Evolutionary conservation across 2,888 invertebrate genomes (phyloP), one percentile per base, ranked within the genome.

Genomic region (Dyspetes luteomarginatus): DNA sequence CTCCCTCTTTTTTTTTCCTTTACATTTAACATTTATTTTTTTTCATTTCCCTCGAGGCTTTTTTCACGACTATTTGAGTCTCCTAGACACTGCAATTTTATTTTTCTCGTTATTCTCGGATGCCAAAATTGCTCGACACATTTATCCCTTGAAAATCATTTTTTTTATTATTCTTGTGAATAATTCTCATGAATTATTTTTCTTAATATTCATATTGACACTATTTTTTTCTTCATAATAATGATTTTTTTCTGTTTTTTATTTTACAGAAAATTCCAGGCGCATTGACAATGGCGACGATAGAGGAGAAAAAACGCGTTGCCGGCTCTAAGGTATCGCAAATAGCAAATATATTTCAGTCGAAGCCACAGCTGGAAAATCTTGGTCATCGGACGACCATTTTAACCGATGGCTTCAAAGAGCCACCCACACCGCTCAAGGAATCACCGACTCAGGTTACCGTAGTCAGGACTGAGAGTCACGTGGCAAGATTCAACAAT

Each of bases 331-430:
- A 97, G 94, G 97, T 97, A 89, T 97, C 97, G 83, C 97, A 97
- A 93, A 97, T 97, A 86, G 97, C 97, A 79, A 97, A 97, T 92
- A 96, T 97, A 91, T 97, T 97, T 92, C 97, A 97, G 93, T 92
- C 93, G 83, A 95, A 92, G 85, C 89, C 91, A 77, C 86, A 91
- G 82, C 87, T 90, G 74, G 91, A 92, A 72, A 88, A 88, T 88
- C 87, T 89, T 65, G 87, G 74, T 85, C 89, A 87, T 85, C 73
- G 78, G 41, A 91, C 89, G 79, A 87, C 87, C 56, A 89, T 88
- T 80, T 85, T 89, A 72, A 87, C 86, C 36, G 90, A 91, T 81
- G 79, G 83, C 30, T 88, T 90, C 74, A 90, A 90, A 65, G 90
- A 94, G 92, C 92, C 94, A 92, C 89, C 93, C 92, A 89, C 87